Evolutionary conservation across 2,888 invertebrate species (phyloP).

Genomic region (Oithona nana): DNA sequence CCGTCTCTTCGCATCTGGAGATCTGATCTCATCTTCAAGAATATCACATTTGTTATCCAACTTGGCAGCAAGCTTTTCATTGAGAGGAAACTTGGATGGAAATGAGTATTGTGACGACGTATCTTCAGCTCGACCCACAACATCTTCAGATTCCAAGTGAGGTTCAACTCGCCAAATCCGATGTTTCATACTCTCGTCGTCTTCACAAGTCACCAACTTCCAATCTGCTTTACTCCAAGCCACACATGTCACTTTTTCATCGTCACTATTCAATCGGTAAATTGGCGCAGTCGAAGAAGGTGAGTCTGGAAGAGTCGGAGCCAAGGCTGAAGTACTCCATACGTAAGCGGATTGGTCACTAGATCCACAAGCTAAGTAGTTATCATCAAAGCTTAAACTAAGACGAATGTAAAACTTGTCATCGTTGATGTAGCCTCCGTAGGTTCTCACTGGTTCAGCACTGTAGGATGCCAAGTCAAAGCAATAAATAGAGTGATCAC

Average conservation of each 20-base stretch:
- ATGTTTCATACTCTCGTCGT: constrained; percentile 7
- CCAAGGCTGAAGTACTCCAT: constrained; percentile 41
- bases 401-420: constrained; percentile 67
- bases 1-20: neutral
- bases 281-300: neutral
- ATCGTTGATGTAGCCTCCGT: constrained; percentile 46
- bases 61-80: neutral
- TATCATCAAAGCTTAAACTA: constrained; percentile 54
- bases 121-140: neutral
- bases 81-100: neutral
- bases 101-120: neutral
- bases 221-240: constrained; percentile 1
- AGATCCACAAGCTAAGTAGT: constrained; percentile 67
- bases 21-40: too few relatives aligned
- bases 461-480: constrained; percentile 54
- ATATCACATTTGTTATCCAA: too few relatives aligned
- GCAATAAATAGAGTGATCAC: constrained; percentile 66
- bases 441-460: constrained; percentile 36
- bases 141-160: neutral
- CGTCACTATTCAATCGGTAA: neutral
- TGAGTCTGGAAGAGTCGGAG: neutral
- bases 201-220: constrained; percentile 2
- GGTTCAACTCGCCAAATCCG: constrained; percentile 1
- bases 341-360: constrained; percentile 66
- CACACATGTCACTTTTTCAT: constrained; percentile 7